Evolutionary conservation across 2,888 invertebrate species (phyloP), one percentile per base, ranked within the genome.

Genomic region (Lasioglossum villosulum): DNA sequence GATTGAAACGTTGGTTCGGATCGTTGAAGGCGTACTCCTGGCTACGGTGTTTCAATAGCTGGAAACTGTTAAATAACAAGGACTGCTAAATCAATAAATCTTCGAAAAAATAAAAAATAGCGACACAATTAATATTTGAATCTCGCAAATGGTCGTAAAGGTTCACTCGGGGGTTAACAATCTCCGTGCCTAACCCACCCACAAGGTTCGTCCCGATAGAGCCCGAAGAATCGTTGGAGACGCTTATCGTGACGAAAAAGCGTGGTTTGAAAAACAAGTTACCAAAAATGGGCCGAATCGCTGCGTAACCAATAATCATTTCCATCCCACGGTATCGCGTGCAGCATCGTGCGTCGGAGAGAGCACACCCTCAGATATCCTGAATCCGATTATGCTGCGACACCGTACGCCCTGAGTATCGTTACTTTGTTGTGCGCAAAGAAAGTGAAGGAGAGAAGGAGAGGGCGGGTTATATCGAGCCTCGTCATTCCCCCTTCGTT

Each of bases 401-500:
- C 66, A 66, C 66, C 66, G 66, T 30, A 2, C 8, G 66, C 30
- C 19, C 66, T 10, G 2, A 3, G 34, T 30, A 66, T 66, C 34
- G 34, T 34, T 66, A 66, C 66, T 66, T 34, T 66, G 34, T 66
- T 23, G 34, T 34, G 19, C 23, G 34, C 52, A 52, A 23, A n/a
- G n/a, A n/a, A 10, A 8, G 12, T 5, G 23, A 52, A 10, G 10
- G 6, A 52, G 52, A 52, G 52, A 10, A 8, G 52, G 52, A n/a
- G 10, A n/a, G 23, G 52, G 8, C 10, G 52, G 52, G n/a, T 52
- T 52, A 52, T 52, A n/a, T 52, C 52, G 23, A 63, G 63, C 63
- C 30, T 30, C 63, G 66, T 66, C 66, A 66, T 66, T 66, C 66
- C 66, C 34, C 19, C 66, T 66, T 19, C 45, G 72, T 72, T 72